These are phyloP conservation scores for Bubo scandiacus DNA, from an alignment of 2,113 vertebrate species.

Conservation along the genomic window DNA sequence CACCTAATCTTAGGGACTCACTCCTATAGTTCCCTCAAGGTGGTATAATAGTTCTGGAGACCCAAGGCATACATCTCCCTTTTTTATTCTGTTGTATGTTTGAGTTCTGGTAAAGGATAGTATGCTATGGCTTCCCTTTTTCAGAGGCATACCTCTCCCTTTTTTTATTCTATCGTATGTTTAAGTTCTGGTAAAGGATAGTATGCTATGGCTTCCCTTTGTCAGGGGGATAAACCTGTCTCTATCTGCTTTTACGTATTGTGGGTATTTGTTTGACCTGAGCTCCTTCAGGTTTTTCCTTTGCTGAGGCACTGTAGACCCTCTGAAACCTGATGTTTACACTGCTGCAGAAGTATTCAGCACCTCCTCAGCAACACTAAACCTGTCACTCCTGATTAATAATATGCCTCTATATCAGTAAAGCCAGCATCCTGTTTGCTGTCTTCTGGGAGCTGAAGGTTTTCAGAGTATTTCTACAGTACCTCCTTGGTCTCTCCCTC, in stretches of 20 bases:
- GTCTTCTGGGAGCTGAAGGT: constrained; percentile 6
- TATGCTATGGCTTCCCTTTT: background rate
- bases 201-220: background rate
- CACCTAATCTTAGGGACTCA: background rate
- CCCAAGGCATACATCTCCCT: background rate
- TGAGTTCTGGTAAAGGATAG: background rate
- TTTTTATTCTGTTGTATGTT: background rate
- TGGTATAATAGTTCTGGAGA: background rate
- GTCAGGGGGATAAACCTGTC: background rate
- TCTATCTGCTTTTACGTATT: background rate
- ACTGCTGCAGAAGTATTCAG: background rate
- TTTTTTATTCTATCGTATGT: background rate
- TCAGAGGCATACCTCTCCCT: background rate
- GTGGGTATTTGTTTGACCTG: background rate
- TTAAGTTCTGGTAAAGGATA: background rate
- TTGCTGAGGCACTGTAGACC: background rate
- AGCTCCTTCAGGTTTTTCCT: background rate
- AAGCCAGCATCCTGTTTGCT: constrained; percentile 13
- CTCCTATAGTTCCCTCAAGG: background rate
- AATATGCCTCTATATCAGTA: background rate
- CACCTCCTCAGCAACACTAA: background rate
- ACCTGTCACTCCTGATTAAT: constrained; percentile 12
- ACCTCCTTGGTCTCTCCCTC: background rate
- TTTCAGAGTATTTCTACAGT: background rate
- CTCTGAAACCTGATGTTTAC: background rate